phyloP scores from a whole-genome alignment of 1,140 invertebrate genomes.

The Daktulosphaira vitifoliae region DNA sequence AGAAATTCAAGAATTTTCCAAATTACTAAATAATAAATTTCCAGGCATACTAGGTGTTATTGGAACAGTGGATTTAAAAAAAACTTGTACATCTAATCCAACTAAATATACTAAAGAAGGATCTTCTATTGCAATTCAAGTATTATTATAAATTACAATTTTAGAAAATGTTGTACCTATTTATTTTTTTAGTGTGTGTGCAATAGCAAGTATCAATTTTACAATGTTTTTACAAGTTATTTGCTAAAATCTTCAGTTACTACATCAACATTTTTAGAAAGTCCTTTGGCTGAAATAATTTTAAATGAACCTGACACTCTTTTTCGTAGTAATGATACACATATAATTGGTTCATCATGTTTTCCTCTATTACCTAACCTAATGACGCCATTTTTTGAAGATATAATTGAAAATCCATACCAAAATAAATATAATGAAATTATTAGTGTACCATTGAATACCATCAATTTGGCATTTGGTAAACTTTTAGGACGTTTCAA shows the following conservation, averaged over 20 bases:
- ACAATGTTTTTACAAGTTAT: constrained; percentile 26
- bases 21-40: neutral
- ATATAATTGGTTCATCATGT: constrained; percentile 14
- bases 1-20: constrained; percentile 11
- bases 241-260: neutral
- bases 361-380: constrained; percentile 13
- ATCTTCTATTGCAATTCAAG: constrained; percentile 20
- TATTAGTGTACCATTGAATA: constrained; percentile 9
- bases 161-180: too few species aligned
- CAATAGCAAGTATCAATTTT: constrained; percentile 20
- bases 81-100: constrained; percentile 21
- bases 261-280: constrained; percentile 13
- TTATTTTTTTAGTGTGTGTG: constrained; percentile 11
- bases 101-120: constrained; percentile 16
- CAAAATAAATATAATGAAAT: neutral
- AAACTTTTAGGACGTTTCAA: constrained; percentile 9
- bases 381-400: constrained; percentile 6
- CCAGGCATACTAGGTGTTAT: constrained; percentile 16
- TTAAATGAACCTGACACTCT: constrained; percentile 1
- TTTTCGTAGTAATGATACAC: neutral
- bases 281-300: constrained; percentile 19
- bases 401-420: neutral
- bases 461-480: constrained; percentile 6
- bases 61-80: constrained; percentile 21
- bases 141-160: neutral